Evolutionary conservation across 2,113 vertebrate genomes (phyloP), one percentile per base, ranked within the genome.

Genomic region (Poicephalus gulielmi): DNA sequence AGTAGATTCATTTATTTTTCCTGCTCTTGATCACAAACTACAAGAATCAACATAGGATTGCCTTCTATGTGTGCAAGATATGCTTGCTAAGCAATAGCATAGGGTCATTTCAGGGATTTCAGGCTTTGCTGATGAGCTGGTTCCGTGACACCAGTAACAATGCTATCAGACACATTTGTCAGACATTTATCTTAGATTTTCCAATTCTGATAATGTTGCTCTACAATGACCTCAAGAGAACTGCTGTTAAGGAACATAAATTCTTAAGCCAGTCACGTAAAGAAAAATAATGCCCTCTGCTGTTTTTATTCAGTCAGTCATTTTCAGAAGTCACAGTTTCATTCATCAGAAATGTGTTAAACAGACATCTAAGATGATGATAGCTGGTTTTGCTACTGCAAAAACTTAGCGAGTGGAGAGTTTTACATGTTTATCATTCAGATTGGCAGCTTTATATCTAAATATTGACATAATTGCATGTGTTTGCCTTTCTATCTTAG

Each of bases 381-480:
- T 57, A 7, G n/a, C 86, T 82, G 67, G 64, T 90, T 94, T 79
- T 86, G 84, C 74, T 74, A 90, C 59, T 60, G 35, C 3, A 12
- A 64, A 91, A 93, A 55, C 44, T 55, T 62, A 64, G 27, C 14
- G 23, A 62, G 47, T 62, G 33, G 30, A 81, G 31, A 75, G 16
- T 55, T 95, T 67, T 83, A 67, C n/a, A n/a, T 71, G 62, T 93
- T 96, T 86, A 44, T 94, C 74, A 87, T 85, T 94, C n/a, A 71
- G 43, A 92, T 90, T 95, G 96, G 69, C 92, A 97, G 62, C 46
- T 80, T 86, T 92, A 74, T 74, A 70, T 88, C 82, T 94, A 95
- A 97, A 96, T 96, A 96, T 88, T 96, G 83, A 85, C 47, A 71
- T 82, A 77, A 92, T 74, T 92, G 19, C 24, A 19, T 68, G 43